phyloP scores from a whole-genome alignment of 2,797 vertebrate species.

The Betta splendens region DNA sequence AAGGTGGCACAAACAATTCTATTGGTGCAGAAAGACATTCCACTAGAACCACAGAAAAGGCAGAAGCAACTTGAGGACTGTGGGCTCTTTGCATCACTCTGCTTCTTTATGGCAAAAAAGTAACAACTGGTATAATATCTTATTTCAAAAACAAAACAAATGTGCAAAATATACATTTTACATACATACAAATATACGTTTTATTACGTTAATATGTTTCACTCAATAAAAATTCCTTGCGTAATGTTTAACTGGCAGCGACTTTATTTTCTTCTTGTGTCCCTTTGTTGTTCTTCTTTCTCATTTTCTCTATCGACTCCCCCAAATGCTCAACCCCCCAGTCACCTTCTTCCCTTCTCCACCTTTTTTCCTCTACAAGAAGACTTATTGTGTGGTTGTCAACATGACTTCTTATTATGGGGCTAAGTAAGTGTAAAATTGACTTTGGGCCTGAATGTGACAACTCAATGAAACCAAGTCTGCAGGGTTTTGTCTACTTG shows the following conservation, averaged over 20 bases:
- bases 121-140: too few relatives aligned
- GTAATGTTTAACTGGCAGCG: background rate
- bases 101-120: too few relatives aligned
- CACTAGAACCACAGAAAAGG: too few relatives aligned
- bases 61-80: too few relatives aligned
- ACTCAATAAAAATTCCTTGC: too few relatives aligned
- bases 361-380: slow-evolving; percentile 33
- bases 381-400: slow-evolving; percentile 61
- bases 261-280: slow-evolving; percentile 16
- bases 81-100: too few relatives aligned
- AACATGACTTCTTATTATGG: slow-evolving; percentile 73
- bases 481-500: slow-evolving; percentile 19
- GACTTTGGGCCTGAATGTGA: slow-evolving; percentile 66
- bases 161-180: too few relatives aligned
- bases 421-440: slow-evolving; percentile 76
- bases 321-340: slow-evolving; percentile 10
- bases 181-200: too few relatives aligned
- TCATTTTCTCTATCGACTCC: slow-evolving; percentile 19
- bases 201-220: background rate
- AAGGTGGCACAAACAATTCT: too few relatives aligned
- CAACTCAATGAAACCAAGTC: slow-evolving; percentile 64
- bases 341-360: slow-evolving; percentile 1
- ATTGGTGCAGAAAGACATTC: too few relatives aligned
- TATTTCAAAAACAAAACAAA: too few relatives aligned
- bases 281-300: slow-evolving; percentile 16